Percentiles rank a stretch among this genome's conserved stretches.
These are phyloP conservation scores for Camponotus floridanus DNA, from an alignment of 1,140 invertebrate genomes.

Conservation along the genomic window DNA sequence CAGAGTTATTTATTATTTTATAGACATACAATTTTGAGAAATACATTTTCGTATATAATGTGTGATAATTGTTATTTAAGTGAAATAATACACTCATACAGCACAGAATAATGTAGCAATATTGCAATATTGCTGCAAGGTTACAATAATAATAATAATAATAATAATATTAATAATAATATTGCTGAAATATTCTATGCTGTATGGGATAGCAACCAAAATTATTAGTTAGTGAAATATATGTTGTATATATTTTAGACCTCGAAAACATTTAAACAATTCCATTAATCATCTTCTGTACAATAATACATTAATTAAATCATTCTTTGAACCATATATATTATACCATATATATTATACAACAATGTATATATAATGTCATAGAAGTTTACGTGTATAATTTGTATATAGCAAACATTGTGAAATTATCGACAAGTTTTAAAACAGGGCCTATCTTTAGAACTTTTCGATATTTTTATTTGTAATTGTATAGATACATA, in stretches of 20 bases:
- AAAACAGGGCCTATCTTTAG: background rate
- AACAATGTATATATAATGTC: background rate
- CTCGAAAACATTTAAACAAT: background rate
- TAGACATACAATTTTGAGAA: too few relatives aligned
- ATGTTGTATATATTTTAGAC: background rate
- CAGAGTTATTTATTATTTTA: background rate
- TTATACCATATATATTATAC: constrained; percentile 17
- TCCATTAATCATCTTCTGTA: constrained; percentile 29
- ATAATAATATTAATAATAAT: too few relatives aligned
- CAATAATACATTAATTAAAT: background rate
- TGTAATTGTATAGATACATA: background rate
- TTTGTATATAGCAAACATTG: background rate
- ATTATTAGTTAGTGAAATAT: too few relatives aligned
- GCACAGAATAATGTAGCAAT: too few relatives aligned
- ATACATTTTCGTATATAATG: background rate
- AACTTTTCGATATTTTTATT: background rate
- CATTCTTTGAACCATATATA: background rate
- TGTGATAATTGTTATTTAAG: background rate
- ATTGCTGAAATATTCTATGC: too few relatives aligned
- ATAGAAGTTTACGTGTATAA: background rate
- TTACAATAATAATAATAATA: too few relatives aligned
- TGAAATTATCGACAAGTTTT: background rate
- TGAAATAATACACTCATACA: background rate
- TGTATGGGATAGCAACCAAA: background rate
- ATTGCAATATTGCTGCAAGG: too few relatives aligned